phyloP scores from a whole-genome alignment of 2,113 vertebrate genomes.

The Dascyllus trimaculatus region DNA sequence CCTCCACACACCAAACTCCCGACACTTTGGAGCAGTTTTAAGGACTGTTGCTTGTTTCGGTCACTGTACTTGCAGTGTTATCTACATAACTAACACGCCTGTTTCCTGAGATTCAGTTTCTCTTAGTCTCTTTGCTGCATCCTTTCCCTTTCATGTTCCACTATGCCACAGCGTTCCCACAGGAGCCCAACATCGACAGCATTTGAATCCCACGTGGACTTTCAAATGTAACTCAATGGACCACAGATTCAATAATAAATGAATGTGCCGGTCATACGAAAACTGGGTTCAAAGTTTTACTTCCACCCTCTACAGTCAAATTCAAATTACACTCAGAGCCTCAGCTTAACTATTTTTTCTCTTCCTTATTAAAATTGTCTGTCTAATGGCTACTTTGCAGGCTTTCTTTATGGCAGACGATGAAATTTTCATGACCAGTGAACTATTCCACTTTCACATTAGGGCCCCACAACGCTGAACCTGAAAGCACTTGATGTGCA shows the following conservation, averaged over 20 bases:
- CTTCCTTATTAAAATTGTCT: conserved; percentile 60
- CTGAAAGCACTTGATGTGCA: conserved; percentile 66
- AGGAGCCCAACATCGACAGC: conserved; percentile 3
- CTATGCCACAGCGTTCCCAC: conserved; percentile 1
- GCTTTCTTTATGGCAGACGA: conserved; percentile 49
- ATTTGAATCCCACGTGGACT: not conserved
- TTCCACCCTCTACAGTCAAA: conserved; percentile 24
- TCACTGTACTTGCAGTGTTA: not conserved
- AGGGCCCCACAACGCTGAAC: conserved; percentile 48
- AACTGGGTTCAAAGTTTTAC: conserved; percentile 49
- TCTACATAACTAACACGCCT: not conserved
- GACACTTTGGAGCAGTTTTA: not conserved
- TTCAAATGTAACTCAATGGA: conserved; percentile 12
- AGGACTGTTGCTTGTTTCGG: not conserved
- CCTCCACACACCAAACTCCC: not conserved
- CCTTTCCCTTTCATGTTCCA: not conserved
- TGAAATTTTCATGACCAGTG: conserved; percentile 69
- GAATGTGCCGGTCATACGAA: conserved; percentile 7
- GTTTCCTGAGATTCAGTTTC: not conserved
- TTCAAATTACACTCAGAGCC: conserved; percentile 5
- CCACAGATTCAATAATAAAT: conserved; percentile 26
- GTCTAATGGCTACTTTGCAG: conserved; percentile 60
- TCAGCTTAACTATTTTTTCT: conserved; percentile 2
- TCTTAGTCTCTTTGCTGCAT: not conserved
- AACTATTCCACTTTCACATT: conserved; percentile 72